These are phyloP conservation scores for Lasioglossum marginatum DNA, from an alignment of 2,888 invertebrate species.

Conservation along the genomic window DNA sequence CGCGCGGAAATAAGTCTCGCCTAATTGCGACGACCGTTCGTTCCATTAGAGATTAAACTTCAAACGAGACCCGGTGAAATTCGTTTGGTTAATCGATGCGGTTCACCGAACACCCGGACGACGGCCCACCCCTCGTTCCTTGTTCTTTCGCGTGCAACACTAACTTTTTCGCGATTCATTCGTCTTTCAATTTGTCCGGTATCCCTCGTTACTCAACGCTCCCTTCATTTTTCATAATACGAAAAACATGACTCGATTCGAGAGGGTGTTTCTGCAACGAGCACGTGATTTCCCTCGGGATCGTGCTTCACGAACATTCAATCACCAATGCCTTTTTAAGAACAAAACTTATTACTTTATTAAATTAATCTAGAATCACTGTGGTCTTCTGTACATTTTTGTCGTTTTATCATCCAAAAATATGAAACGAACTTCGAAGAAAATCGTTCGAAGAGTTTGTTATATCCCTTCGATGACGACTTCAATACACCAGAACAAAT, in stretches of 20 bases:
- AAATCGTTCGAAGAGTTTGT: too few species aligned
- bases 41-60: conserved; percentile 82
- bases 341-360: not conserved
- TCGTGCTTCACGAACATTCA: not conserved
- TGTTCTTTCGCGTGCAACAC: not conserved
- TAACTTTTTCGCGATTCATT: not conserved
- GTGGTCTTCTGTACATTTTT: not conserved
- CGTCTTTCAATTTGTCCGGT: not conserved
- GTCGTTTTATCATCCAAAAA: not conserved
- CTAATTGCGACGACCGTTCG: conserved; percentile 79
- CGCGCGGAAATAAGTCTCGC: conserved; percentile 76
- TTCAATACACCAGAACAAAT: too few species aligned
- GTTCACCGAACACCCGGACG: conserved; percentile 6
- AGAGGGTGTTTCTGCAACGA: not conserved
- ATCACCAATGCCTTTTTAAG: not conserved
- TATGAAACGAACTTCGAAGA: not conserved
- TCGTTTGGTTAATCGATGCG: conserved; percentile 73
- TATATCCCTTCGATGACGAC: too few species aligned
- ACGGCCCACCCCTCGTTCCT: not conserved
- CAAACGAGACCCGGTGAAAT: conserved; percentile 69
- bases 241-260: not conserved
- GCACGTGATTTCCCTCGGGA: not conserved
- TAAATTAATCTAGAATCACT: too few species aligned
- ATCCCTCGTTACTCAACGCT: not conserved
- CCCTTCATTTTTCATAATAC: not conserved